Evolutionary conservation across 1,140 invertebrate genomes (phyloP), one percentile per base, ranked within the genome.

Genomic region (Pseudachorutes palmiensis): DNA sequence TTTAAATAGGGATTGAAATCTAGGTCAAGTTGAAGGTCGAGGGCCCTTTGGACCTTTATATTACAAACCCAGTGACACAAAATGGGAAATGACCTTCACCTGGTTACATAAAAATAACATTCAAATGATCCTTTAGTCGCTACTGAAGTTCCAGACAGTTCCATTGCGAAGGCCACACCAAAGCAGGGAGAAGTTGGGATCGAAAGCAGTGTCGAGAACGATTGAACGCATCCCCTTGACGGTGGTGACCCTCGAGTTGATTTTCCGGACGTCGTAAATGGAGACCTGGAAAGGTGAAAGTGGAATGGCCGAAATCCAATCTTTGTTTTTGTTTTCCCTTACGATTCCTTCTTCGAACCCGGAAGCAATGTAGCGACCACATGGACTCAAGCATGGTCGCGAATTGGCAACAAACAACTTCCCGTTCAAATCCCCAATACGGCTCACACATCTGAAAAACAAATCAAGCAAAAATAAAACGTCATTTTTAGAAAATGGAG

Each of bases 321-420:
- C 28, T 1, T 19, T 62, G 28, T 67, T 67, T 1, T 64, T n/a
- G 24, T 9, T 61, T 41, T 28, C 22, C 32, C 61, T 67, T 67
- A 72, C 70, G 19, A 16, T 32, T 30, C 68, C 60, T 24, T 71
- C 69, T 60, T 73, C 72, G 29, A 65, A 71, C 62, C 72, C 69
- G 41, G 64, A 55, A 16, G 55, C 62, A 58, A 73, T 71, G 55
- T 70, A 73, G 1, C 67, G 60, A 22, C 72, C 72, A 49, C 72
- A 73, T 2, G 72, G 69, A 36, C 33, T 57, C 19, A 73, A 48
- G 22, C 51, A 30, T 14, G 72, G 69, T 63, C 67, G 61, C 9
- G 67, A 41, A 2, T 48, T 66, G 48, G 72, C 29, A 2, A 67
- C 57, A 48, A 69, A 69, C 0, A 32, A 28, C 2, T 41, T 65